phyloP scores from a whole-genome alignment of 2,888 invertebrate species.

The Coecobrya sp. region DNA sequence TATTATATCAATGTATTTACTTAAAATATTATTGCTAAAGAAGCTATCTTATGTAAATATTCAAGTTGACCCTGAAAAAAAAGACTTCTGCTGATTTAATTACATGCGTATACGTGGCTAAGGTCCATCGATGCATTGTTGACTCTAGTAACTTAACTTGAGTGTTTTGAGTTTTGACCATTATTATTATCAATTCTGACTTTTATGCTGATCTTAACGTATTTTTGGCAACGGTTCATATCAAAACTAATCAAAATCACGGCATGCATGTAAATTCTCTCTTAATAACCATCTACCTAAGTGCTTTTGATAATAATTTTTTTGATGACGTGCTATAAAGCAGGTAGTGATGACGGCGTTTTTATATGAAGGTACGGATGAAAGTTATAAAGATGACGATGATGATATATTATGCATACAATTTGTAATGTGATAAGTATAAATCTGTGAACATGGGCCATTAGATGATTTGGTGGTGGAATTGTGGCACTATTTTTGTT shows the following conservation, averaged over 20 bases:
- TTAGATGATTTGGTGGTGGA: no score
- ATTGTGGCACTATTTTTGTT: no score
- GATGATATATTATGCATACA: no score
- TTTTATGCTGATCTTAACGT: neutral
- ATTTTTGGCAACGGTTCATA: conserved; percentile 63
- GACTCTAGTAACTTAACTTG: neutral
- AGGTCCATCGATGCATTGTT: no score
- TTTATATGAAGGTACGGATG: no score
- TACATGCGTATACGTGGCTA: no score
- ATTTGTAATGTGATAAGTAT: no score
- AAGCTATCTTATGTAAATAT: conserved; percentile 9
- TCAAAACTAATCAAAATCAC: conserved; percentile 60
- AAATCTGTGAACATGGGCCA: no score
- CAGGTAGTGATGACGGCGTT: neutral
- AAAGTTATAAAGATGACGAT: no score
- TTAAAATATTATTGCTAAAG: neutral
- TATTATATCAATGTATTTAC: no score
- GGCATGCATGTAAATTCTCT: neutral
- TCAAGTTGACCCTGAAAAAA: conserved; percentile 72
- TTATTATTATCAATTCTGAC: neutral
- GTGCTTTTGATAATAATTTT: neutral
- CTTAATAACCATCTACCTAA: neutral
- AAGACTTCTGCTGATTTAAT: conserved; percentile 17
- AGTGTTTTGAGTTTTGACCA: neutral
- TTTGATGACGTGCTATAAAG: neutral